Evolutionary conservation across 1,140 invertebrate genomes (phyloP), one percentile per base, ranked within the genome.

Genomic region (Anagrus nilaparvatae): DNA sequence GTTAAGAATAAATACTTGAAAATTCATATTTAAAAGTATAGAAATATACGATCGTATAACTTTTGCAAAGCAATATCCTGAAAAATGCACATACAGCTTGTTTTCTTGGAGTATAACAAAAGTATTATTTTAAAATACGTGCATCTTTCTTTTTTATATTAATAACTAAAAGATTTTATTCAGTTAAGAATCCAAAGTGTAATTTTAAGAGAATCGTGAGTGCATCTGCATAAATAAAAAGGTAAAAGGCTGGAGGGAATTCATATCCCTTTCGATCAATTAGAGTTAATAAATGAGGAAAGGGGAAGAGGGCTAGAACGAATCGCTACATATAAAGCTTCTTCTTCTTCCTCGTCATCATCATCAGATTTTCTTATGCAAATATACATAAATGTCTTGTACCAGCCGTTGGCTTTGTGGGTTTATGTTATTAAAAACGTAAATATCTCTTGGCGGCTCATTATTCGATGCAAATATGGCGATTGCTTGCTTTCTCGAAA

Each of bases 401-500:
- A 32, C 35, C 39, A 44, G 25, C 4, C 40, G 21, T 46, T 46
- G 43, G 53, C 54, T 56, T 50, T 58, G 61, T 63, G 49, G 60
- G 60, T 62, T 63, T 65, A 64, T 60, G 62, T 55, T 61, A 63
- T 65, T 65, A 67, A 65, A 65, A 65, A 65, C 65, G 64, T 67
- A 67, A 67, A 67, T 67, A 65, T 65, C 59, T 61, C 50, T 51
- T 52, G 59, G 60, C 59, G 61, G 59, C 61, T 67, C 63, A 63
- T 65, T 67, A 67, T 63, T 61, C 58, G 53, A 62, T 67, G 58
- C 65, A 65, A 64, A 67, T 67, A 64, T 60, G 56, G 50, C 52
- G 47, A 52, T 52, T 25, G 17, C 21, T 34, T 4, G 4, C 23
- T 37, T 24, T 31, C 29, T 31, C 3, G n/a, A 20, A 6, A 35